Percentiles rank a stretch among this genome's conserved stretches.
Evolutionary conservation across 2,888 invertebrate genomes (phyloP).

Genomic region (Agrotis segetum): DNA sequence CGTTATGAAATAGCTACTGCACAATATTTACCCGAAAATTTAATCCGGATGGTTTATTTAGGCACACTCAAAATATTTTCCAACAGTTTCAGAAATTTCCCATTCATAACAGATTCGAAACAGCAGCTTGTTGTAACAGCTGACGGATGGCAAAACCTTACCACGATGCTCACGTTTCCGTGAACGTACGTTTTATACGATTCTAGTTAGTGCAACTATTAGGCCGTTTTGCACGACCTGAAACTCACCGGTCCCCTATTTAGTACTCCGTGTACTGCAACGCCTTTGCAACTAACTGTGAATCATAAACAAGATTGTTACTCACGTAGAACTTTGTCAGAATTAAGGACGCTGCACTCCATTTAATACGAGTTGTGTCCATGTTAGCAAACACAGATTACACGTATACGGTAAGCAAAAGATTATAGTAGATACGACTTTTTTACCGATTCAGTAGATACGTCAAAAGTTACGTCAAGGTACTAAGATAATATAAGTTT

Average conservation of each 20-base stretch:
- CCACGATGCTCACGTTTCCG: conserved; percentile 2
- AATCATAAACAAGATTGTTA: conserved; percentile 41
- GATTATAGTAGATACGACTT: conserved; percentile 36
- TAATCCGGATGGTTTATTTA: background rate
- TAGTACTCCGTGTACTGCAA: conserved; percentile 21
- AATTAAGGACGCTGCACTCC: conserved; percentile 21
- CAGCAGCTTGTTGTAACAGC: conserved; percentile 26
- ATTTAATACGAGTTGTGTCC: conserved; percentile 14
- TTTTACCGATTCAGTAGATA: conserved; percentile 52
- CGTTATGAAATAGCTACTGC: background rate
- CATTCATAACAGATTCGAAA: conserved; percentile 8
- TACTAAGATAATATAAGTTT: conserved; percentile 50
- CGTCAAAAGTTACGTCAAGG: conserved; percentile 47
- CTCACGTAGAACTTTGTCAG: conserved; percentile 24
- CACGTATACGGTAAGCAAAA: conserved; percentile 9
- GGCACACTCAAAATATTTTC: background rate
- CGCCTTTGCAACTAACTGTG: conserved; percentile 23
- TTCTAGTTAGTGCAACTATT: conserved; percentile 16
- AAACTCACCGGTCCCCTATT: conserved; percentile 24
- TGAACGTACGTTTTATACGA: conserved; percentile 13
- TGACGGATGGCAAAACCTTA: conserved; percentile 24
- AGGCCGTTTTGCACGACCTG: conserved; percentile 17
- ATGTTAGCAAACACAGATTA: conserved; percentile 33
- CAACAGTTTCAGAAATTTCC: conserved; percentile 3
- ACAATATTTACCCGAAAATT: background rate